Conservation (phyloP, 37 sponge, comb jelly and placozoan genomes). For the Aplysina aerophoba region DNA sequence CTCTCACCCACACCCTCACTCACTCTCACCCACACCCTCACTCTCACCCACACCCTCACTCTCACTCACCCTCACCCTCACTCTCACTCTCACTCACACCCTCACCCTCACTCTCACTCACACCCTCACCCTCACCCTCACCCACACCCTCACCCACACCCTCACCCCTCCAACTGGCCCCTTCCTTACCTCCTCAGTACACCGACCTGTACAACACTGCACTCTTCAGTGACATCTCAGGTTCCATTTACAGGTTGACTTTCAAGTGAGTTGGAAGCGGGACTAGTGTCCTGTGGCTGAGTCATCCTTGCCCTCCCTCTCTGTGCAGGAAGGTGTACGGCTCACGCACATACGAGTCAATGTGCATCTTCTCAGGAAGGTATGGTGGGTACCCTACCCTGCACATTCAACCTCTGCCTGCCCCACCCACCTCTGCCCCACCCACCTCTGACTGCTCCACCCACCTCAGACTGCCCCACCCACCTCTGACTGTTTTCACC, state of each 20-base stretch:
- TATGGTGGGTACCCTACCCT: conserved; percentile 5
- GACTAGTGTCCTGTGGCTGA: background rate
- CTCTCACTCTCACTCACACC: background rate
- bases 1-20: background rate
- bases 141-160: background rate
- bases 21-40: conserved; percentile 6
- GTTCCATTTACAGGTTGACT: conserved; percentile 10
- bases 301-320: background rate
- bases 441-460: background rate
- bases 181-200: conserved; percentile 36
- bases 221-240: conserved; percentile 63
- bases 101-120: background rate
- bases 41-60: background rate
- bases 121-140: background rate
- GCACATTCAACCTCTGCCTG: background rate
- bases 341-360: conserved; percentile 53
- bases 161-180: too few species aligned
- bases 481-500: background rate
- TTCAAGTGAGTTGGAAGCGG: background rate
- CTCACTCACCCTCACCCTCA: background rate
- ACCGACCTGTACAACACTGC: conserved; percentile 63
- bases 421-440: background rate
- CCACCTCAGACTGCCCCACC: background rate
- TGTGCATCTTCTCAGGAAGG: conserved; percentile 86
- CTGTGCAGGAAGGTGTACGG: conserved; percentile 46